phyloP scores from a whole-genome alignment of 1,140 invertebrate genomes.

The Drosophila kohkoa region DNA sequence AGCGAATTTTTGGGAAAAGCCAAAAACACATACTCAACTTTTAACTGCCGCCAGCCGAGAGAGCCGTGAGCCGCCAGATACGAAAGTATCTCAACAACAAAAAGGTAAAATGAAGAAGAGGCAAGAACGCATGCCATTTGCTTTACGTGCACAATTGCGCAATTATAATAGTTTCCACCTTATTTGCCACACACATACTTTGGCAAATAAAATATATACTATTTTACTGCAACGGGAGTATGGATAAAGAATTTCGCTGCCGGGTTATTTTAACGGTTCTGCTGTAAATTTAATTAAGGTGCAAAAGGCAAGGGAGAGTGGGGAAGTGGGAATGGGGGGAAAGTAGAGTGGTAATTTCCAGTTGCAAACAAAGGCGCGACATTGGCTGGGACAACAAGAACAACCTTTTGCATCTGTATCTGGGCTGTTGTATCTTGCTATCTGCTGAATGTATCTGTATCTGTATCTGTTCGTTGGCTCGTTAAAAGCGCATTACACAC shows the following conservation, averaged over 20 bases:
- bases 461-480: conserved; percentile 45
- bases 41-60: background rate
- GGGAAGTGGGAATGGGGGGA: background rate
- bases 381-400: conserved; percentile 33
- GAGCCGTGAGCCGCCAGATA: conserved; percentile 16
- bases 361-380: conserved; percentile 48
- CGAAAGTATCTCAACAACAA: conserved; percentile 62
- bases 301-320: conserved; percentile 1
- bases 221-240: conserved; percentile 11
- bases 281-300: conserved; percentile 71
- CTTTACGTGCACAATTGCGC: conserved; percentile 48
- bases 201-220: conserved; percentile 8
- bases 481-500: conserved; percentile 63
- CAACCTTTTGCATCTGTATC: conserved; percentile 35
- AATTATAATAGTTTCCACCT: conserved; percentile 46
- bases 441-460: conserved; percentile 17
- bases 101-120: conserved; percentile 56
- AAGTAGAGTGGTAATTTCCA: conserved; percentile 17
- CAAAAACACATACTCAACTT: too few relatives aligned
- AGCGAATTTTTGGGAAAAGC: conserved; percentile 15
- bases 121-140: background rate
- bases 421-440: conserved; percentile 5
- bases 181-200: conserved; percentile 15
- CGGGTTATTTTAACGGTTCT: conserved; percentile 67
- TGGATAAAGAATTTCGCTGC: conserved; percentile 51